Percentiles rank a stretch among this genome's conserved stretches.
Conservation (phyloP, 2,797 vertebrate genomes). For the Trematomus bernacchii region DNA sequence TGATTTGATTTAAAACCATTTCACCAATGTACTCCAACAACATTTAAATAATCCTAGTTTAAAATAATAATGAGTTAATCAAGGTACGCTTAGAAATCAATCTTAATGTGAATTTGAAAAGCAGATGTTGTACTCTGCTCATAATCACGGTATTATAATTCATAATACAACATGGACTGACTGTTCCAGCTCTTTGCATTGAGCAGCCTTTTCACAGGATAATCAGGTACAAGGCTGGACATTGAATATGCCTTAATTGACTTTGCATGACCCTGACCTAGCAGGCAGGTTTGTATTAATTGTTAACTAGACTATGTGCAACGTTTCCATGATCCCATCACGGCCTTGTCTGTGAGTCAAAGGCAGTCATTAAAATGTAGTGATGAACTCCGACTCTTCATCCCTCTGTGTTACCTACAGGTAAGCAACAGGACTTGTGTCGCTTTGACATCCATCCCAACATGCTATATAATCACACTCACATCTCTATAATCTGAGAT, state of each 20-base stretch:
- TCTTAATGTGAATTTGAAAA: neutral
- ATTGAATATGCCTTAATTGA: constrained; percentile 32
- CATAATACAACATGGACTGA: neutral
- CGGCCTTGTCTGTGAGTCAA: constrained; percentile 3
- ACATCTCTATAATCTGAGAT: constrained; percentile 31
- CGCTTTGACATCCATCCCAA: constrained; percentile 7
- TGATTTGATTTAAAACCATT: neutral
- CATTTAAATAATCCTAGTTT: neutral
- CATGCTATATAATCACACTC: constrained; percentile 1
- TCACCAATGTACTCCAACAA: neutral
- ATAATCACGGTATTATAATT: constrained; percentile 6
- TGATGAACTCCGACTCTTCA: neutral
- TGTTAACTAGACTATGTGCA: constrained; percentile 27
- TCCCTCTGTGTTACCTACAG: constrained; percentile 11
- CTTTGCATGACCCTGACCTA: constrained; percentile 35
- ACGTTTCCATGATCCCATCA: constrained; percentile 23
- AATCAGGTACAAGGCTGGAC: constrained; percentile 19
- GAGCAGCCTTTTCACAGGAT: constrained; percentile 2
- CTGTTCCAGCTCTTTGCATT: constrained; percentile 21
- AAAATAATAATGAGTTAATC: neutral
- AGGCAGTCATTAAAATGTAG: constrained; percentile 47
- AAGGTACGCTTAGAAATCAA: neutral
- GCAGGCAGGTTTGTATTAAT: constrained; percentile 42
- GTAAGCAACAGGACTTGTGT: constrained; percentile 6
- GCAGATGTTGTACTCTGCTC: neutral